Conservation (phyloP, 1,140 invertebrate genomes). For the Limonius californicus region DNA sequence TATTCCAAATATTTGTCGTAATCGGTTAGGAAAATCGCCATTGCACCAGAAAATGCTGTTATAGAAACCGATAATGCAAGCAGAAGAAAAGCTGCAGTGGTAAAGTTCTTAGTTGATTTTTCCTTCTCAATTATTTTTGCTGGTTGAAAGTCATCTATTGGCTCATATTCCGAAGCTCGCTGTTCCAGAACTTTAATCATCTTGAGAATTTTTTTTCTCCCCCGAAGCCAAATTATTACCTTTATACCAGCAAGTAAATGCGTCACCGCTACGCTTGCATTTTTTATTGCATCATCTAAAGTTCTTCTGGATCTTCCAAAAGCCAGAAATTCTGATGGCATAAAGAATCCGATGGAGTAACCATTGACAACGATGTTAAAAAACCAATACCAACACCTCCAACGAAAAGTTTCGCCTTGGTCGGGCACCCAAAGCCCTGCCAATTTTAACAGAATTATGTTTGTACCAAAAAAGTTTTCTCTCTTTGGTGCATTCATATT, state of each 20-base stretch:
- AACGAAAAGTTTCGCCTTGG: neutral
- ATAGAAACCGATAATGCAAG: conserved; percentile 12
- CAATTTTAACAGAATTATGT: conserved; percentile 14
- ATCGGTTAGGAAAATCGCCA: neutral
- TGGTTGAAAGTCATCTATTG: conserved; percentile 19
- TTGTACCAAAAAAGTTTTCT: conserved; percentile 5
- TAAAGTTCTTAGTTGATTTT: conserved; percentile 9
- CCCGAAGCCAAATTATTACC: conserved; percentile 13
- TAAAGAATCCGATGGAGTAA: conserved; percentile 10
- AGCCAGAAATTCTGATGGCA: conserved; percentile 20
- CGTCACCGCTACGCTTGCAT: conserved; percentile 24
- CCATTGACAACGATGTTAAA: conserved; percentile 18
- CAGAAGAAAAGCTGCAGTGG: conserved; percentile 11
- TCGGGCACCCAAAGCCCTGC: conserved; percentile 18
- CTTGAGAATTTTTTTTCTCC: conserved; percentile 16
- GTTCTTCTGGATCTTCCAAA: conserved; percentile 16
- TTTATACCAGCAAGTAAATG: conserved; percentile 24
- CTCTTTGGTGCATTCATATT: too few species aligned
- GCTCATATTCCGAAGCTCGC: conserved; percentile 19
- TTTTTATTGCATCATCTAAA: conserved; percentile 20
- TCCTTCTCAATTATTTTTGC: conserved; percentile 12
- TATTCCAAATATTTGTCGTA: neutral
- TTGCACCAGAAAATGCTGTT: conserved; percentile 9
- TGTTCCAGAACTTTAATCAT: conserved; percentile 19
- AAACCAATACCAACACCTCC: conserved; percentile 13